Percentiles rank a stretch among this genome's conserved stretches.
Conservation (phyloP, 2,113 vertebrate species). For the Bubo scandiacus region DNA sequence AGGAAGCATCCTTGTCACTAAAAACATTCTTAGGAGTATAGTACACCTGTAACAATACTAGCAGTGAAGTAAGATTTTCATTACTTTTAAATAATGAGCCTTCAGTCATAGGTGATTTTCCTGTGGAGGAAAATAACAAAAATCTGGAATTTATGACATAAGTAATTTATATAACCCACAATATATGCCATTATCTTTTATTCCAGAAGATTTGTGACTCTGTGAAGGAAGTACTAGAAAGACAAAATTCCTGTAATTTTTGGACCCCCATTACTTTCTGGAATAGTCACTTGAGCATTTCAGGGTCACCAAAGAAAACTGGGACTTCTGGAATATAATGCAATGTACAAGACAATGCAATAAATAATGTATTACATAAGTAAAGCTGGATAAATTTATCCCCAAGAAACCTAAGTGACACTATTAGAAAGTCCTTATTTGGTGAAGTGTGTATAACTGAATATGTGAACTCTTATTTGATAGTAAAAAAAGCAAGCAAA, state of each 20-base stretch:
- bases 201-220: not conserved
- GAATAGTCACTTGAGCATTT: not conserved
- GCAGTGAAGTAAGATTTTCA: not conserved
- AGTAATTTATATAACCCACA: not conserved
- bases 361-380: not conserved
- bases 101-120: not conserved
- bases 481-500: not conserved
- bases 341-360: not conserved
- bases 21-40: not conserved
- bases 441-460: not conserved
- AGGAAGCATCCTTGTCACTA: not conserved
- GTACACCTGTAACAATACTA: not conserved
- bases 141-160: not conserved
- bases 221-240: not conserved
- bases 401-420: not conserved
- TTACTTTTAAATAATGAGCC: not conserved
- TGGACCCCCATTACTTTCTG: not conserved
- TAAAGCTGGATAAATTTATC: not conserved
- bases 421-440: not conserved
- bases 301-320: not conserved
- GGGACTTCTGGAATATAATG: not conserved
- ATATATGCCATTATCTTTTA: not conserved
- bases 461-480: not conserved
- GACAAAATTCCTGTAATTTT: not conserved
- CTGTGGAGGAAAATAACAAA: not conserved